Evolutionary conservation across 2,888 invertebrate genomes (phyloP).

Genomic region (Parnassius glacialis): DNA sequence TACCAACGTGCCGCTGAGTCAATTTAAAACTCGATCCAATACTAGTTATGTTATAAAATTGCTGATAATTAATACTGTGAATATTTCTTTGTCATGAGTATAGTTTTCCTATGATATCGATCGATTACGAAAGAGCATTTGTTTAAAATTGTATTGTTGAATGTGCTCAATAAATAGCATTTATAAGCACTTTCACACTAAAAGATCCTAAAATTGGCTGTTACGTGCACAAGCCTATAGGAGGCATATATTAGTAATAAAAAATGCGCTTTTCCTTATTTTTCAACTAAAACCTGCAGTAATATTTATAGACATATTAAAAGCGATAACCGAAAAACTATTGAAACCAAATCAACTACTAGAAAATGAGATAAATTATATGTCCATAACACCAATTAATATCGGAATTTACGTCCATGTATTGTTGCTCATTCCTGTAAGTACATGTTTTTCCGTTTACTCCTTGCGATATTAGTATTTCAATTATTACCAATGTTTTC

Average conservation of each 20-base stretch:
- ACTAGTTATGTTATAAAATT: slow-evolving; percentile 15
- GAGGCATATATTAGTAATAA: slow-evolving; percentile 6
- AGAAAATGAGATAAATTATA: slow-evolving; percentile 50
- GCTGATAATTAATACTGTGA: slow-evolving; percentile 30
- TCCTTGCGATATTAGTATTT: no score
- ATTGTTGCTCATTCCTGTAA: slow-evolving; percentile 81
- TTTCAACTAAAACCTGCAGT: slow-evolving; percentile 10
- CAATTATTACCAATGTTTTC: no score
- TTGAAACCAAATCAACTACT: slow-evolving; percentile 31
- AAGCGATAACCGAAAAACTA: slow-evolving; percentile 1
- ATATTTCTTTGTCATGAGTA: slow-evolving; percentile 72
- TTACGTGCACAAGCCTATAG: neutral
- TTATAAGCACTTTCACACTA: neutral
- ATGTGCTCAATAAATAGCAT: slow-evolving; percentile 26
- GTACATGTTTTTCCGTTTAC: slow-evolving; percentile 39
- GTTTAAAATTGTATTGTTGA: slow-evolving; percentile 44
- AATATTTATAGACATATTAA: slow-evolving; percentile 19
- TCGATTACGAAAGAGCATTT: slow-evolving; percentile 76
- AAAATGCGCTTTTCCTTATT: slow-evolving; percentile 14
- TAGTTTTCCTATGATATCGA: slow-evolving; percentile 73
- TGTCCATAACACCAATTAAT: slow-evolving; percentile 37
- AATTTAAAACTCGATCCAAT: slow-evolving; percentile 4
- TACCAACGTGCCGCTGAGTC: slow-evolving; percentile 33
- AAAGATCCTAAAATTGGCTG: neutral
- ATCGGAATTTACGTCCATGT: slow-evolving; percentile 67